Evolutionary conservation across 2,888 invertebrate genomes (phyloP).

Genomic region (Monopis laevigella): DNA sequence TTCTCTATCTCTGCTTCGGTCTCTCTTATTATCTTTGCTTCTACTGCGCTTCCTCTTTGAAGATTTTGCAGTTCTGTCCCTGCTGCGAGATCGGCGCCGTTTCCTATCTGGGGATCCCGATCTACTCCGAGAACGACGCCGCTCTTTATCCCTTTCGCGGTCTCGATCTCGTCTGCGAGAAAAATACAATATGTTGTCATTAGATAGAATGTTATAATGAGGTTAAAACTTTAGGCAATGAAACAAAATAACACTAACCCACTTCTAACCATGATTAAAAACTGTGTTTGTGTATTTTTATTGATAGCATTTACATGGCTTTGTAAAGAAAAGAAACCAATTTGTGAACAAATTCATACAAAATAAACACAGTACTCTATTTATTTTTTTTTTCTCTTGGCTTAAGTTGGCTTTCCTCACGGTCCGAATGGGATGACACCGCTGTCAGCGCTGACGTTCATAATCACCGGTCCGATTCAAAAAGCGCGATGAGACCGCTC

Average conservation of each 20-base stretch:
- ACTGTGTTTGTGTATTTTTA: too few species aligned
- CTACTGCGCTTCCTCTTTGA: conserved; percentile 72
- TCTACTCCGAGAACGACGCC: conserved; percentile 69
- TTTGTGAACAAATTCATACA: too few species aligned
- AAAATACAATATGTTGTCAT: conserved; percentile 3
- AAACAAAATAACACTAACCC: conserved; percentile 31
- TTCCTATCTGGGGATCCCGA: conserved; percentile 68
- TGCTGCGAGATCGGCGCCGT: conserved; percentile 63
- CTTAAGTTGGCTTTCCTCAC: too few species aligned
- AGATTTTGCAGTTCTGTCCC: conserved; percentile 68
- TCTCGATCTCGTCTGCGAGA: conserved; percentile 30
- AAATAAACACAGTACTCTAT: too few species aligned
- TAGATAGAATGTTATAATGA: neutral
- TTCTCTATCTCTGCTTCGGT: conserved; percentile 62
- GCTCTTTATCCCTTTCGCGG: conserved; percentile 40
- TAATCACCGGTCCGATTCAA: too few species aligned
- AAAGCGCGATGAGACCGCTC: too few species aligned
- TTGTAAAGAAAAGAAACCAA: too few species aligned
- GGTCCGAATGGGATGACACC: too few species aligned
- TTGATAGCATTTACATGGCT: too few species aligned
- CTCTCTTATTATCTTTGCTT: conserved; percentile 71
- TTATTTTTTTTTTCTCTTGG: too few species aligned
- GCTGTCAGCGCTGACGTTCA: too few species aligned
- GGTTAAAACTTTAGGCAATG: neutral
- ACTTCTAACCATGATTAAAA: conserved; percentile 42